phyloP scores from a whole-genome alignment of 2,888 invertebrate species.

The Parapristionchus giblindavisi region DNA sequence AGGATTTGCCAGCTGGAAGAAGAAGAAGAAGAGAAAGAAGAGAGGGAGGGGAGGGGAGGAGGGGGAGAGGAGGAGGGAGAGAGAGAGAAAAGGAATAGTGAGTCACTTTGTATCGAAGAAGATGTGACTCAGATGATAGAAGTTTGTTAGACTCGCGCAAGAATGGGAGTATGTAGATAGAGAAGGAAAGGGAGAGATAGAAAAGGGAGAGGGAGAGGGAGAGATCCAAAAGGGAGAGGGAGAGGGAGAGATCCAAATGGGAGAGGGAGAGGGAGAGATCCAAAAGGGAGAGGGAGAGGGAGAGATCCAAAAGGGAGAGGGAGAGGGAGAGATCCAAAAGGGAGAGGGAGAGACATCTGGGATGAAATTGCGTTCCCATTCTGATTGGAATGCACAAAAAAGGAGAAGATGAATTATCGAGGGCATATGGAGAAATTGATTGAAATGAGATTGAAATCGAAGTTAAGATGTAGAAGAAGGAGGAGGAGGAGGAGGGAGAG shows the following conservation, averaged over 20 bases:
- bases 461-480: not conserved
- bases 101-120: too few species aligned
- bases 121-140: too few species aligned
- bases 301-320: slow-evolving; percentile 21
- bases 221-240: slow-evolving; percentile 19
- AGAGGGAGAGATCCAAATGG: slow-evolving; percentile 13
- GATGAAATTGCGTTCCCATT: not conserved
- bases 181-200: too few species aligned
- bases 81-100: slow-evolving; percentile 12
- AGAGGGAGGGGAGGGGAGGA: slow-evolving; percentile 8
- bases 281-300: slow-evolving; percentile 12
- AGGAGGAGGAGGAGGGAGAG: not conserved
- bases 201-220: too few species aligned
- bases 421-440: too few species aligned
- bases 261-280: slow-evolving; percentile 14
- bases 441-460: too few species aligned
- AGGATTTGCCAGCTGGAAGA: too few species aligned
- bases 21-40: not conserved
- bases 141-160: not conserved
- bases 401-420: too few species aligned
- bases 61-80: slow-evolving; percentile 13
- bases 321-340: too few species aligned
- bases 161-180: not conserved
- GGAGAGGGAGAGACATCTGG: not conserved
- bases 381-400: not conserved